Conservation (phyloP, 2,797 vertebrate species). For the Paramormyrops hopkinsi region DNA sequence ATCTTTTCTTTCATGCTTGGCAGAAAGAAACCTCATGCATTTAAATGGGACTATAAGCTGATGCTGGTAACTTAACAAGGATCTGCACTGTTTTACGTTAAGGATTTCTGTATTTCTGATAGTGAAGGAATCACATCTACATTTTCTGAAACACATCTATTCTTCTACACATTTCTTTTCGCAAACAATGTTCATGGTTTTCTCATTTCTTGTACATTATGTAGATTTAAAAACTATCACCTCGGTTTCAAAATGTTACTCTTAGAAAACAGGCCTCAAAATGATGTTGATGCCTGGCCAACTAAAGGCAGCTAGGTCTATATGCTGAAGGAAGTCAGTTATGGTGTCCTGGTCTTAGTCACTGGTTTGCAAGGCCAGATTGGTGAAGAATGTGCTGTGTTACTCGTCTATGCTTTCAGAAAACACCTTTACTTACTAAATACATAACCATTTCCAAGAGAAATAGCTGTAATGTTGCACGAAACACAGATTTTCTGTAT, state of each 20-base stretch:
- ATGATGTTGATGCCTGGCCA: not conserved
- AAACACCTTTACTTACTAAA: not conserved
- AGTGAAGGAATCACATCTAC: constrained; percentile 28
- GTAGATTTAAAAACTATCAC: not conserved
- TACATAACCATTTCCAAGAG: not conserved
- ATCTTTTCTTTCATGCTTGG: constrained; percentile 51
- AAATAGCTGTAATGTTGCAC: not conserved
- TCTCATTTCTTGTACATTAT: not conserved
- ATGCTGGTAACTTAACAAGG: constrained; percentile 33
- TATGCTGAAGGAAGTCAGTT: not conserved
- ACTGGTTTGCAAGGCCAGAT: not conserved
- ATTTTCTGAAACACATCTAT: not conserved
- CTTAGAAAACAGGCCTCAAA: not conserved
- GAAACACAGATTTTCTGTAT: not conserved
- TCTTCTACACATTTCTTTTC: not conserved
- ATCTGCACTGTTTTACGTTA: constrained; percentile 45
- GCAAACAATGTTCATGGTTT: not conserved
- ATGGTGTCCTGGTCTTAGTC: not conserved
- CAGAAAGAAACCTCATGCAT: constrained; percentile 56
- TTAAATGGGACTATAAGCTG: constrained; percentile 56
- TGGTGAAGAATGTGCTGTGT: not conserved
- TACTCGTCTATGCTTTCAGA: not conserved
- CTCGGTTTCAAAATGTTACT: not conserved
- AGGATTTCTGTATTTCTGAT: constrained; percentile 44
- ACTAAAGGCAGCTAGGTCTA: not conserved